Conservation (phyloP, 2,888 invertebrate genomes). For the Amphipyra berbera region DNA sequence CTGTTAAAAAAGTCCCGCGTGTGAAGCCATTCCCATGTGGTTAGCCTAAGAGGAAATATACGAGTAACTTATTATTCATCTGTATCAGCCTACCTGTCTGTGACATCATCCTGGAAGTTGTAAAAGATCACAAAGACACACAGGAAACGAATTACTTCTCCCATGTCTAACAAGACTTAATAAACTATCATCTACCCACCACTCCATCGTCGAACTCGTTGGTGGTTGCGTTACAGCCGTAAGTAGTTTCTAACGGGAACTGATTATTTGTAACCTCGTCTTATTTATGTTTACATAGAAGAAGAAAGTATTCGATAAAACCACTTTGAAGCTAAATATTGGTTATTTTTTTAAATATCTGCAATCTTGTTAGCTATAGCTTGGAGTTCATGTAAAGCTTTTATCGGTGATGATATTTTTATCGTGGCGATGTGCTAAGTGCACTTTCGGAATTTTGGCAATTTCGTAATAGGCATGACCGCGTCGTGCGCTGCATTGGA, state of each 20-base stretch:
- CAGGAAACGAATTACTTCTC: conserved; percentile 41
- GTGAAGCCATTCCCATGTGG: too few species aligned
- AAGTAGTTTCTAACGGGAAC: conserved; percentile 46
- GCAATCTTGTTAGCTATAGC: background rate
- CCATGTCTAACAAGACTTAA: conserved; percentile 34
- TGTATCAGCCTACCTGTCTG: conserved; percentile 23
- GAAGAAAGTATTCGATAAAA: conserved; percentile 22
- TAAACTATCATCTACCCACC: conserved; percentile 47
- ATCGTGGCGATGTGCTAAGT: background rate
- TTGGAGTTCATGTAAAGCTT: too few species aligned
- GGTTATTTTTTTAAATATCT: background rate
- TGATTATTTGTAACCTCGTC: conserved; percentile 39
- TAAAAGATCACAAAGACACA: conserved; percentile 29
- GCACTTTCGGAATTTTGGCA: background rate
- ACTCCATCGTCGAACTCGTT: conserved; percentile 36
- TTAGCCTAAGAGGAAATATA: too few species aligned
- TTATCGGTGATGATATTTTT: too few species aligned
- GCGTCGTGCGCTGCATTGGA: background rate
- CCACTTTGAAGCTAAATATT: background rate
- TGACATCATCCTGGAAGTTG: conserved; percentile 40
- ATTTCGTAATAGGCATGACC: background rate
- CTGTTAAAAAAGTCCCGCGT: too few species aligned
- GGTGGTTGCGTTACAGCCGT: conserved; percentile 35
- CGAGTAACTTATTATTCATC: background rate
- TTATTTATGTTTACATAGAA: conserved; percentile 27